phyloP scores from a whole-genome alignment of 2,113 vertebrate genomes.

The Epinephelus moara region DNA sequence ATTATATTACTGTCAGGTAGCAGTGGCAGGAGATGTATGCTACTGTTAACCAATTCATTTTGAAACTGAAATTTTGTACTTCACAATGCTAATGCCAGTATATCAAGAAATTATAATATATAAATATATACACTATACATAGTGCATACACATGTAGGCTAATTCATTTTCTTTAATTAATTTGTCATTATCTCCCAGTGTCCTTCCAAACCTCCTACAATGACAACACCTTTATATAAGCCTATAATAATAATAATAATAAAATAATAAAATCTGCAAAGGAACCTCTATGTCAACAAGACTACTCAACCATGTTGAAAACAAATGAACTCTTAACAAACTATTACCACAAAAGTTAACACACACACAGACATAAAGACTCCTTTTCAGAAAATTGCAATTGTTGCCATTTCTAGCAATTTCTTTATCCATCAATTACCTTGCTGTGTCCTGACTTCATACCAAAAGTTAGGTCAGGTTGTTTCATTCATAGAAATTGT shows the following conservation, averaged over 20 bases:
- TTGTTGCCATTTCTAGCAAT: background rate
- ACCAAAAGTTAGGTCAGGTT: background rate
- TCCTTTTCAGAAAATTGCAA: background rate
- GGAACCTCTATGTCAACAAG: background rate
- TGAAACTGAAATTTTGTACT: background rate
- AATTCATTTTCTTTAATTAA: background rate
- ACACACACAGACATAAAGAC: background rate
- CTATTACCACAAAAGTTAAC: background rate
- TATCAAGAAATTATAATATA: background rate
- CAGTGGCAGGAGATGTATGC: constrained; percentile 60
- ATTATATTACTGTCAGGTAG: constrained; percentile 74
- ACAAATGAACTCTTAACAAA: background rate
- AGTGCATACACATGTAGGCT: too few relatives aligned
- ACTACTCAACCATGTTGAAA: background rate
- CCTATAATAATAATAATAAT: too few relatives aligned
- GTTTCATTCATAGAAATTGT: background rate
- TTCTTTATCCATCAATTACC: background rate
- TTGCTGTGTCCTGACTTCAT: background rate
- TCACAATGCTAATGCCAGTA: background rate
- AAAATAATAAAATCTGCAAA: background rate
- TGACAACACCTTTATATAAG: background rate
- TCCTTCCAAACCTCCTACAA: background rate
- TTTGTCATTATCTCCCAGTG: background rate
- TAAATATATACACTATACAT: background rate
- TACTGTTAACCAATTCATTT: constrained; percentile 39